These are phyloP conservation scores for Portunus trituberculatus DNA, from an alignment of 1,140 invertebrate species.

Conservation along the genomic window DNA sequence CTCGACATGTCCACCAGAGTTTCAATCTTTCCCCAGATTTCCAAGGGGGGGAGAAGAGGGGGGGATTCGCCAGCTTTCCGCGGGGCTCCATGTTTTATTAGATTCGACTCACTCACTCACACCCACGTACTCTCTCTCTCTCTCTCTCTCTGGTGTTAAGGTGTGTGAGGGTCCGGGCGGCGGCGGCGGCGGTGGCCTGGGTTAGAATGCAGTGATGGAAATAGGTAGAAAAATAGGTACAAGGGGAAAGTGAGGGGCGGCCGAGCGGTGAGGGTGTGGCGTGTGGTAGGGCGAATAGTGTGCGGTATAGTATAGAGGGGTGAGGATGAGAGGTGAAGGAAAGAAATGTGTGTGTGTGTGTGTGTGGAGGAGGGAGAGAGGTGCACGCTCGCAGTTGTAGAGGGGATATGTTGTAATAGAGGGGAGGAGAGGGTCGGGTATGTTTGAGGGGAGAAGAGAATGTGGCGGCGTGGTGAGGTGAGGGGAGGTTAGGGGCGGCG, in stretches of 20 bases:
- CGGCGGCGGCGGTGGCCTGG: neutral
- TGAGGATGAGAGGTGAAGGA: neutral
- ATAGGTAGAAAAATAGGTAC: neutral
- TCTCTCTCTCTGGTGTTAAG: constrained; percentile 3
- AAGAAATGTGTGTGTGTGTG: neutral
- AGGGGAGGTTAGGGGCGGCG: neutral
- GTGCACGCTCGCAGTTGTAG: neutral
- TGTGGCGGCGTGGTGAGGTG: neutral
- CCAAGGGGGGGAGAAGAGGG: neutral
- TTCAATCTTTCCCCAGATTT: constrained; percentile 69
- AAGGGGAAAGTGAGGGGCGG: neutral
- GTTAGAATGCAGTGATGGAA: neutral
- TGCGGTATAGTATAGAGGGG: neutral
- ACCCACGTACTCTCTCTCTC: neutral
- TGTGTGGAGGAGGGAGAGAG: neutral
- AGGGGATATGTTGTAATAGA: neutral
- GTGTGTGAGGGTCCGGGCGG: neutral
- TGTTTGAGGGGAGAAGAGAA: constrained; percentile 3
- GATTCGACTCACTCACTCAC: constrained; percentile 56
- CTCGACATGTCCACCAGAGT: constrained; percentile 70
- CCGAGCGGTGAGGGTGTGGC: neutral
- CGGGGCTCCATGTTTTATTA: constrained; percentile 68
- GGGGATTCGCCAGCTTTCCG: constrained; percentile 55
- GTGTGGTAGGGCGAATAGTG: neutral
- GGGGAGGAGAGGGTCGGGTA: constrained; percentile 1